Base-by-base conservation (phyloP, 2,113 vertebrate species). In the Australoheros scitulus region DNA sequence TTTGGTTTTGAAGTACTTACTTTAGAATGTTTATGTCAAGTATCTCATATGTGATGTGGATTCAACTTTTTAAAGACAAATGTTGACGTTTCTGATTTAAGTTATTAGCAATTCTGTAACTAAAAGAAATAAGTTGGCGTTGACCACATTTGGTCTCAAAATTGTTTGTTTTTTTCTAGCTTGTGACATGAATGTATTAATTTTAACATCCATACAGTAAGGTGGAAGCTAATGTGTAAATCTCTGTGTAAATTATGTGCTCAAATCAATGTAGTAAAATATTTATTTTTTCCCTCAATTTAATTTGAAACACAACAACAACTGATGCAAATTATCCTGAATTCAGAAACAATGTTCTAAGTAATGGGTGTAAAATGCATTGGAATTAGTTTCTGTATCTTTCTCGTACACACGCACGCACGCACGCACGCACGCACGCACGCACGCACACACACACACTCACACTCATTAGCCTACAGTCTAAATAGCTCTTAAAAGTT, bases 401-500 rank as follows among this genome's bases (percentile, higher is more conserved):
- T 32, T 32, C 5, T 32, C 32, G 6, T 32, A 36, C 7, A 36
- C 34, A 36, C 34, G 9, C 34, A 7, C 34, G 7, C 34, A 36
- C 34, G 7, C 34, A 36, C 34, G 7, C 34, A 36, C 34, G 7
- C 34, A 36, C 34, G 7, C 34, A 38, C 36, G 10, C 36, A 38
- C 36, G 10, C 36, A 38, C 36, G 3, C 8, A 38, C 36, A 38
- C 36, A 38, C 36, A 38, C 36, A 38, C 36, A 38, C 36, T 3
- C 36, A 38, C 36, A 10, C 36, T 10, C 36, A 88, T 89, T 85
- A 87, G 61, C 57, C 43, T 41, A 9, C 47, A 70, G 84, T 82
- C 61, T 91, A 88, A 93, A 86, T 81, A 87, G 87, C 75, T 87
- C 76, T 77, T 86, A 79, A 85, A 91, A 34, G 83, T 14, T 57